Base-by-base conservation (phyloP, 2,113 vertebrate species). In the Petroica traversi region DNA sequence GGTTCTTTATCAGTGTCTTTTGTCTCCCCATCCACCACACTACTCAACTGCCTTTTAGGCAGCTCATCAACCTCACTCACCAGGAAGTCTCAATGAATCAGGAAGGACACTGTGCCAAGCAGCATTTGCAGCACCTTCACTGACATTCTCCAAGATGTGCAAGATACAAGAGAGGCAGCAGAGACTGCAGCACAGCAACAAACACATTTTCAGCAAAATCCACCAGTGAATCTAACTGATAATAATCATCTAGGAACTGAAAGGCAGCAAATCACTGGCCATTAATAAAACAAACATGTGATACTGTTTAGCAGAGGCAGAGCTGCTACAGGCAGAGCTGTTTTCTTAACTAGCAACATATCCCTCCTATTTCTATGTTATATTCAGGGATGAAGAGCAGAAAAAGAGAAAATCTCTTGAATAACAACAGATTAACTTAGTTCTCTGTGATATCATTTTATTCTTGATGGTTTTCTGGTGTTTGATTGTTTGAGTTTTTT, bases 91-190 rank as follows among this genome's bases (percentile, higher is more conserved):
- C 58, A 19, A 9, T 18, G 61, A 13, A 23, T 67, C 61, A 7
- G 40, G 28, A 33, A 75, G 40, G 29, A 75, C 0, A 0, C 16
- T 26, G 15, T 2, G 1, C 22, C 0, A 0, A 75, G 43, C 36
- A 75, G 36, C 3, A 0, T 40, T 33, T 71, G 38, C 75, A 61
- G 71, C 36, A 72, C 38, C 11, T 62, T 33, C 13, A 6, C 29
- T 8, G 55, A 77, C 18, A 7, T 54, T 46, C 51, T 78, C 88
- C 1, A 5, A 75, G 25, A 69, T 2, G 1, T 10, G 16, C 25
- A 72, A 80, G 66, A 19, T 14, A 41, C 9, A 49, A 38, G 28
- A 51, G 33, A 79, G 19, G 28, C 40, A 64, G 45, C 2, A 12
- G 20, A 51, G 15, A 52, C 28, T 71, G 38, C 48, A 76, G 45